A percentile compares a stretch with the other conserved stretches of the same genome.
phyloP scores from a whole-genome alignment of 2,113 vertebrate species.

The Centropristis striata region DNA sequence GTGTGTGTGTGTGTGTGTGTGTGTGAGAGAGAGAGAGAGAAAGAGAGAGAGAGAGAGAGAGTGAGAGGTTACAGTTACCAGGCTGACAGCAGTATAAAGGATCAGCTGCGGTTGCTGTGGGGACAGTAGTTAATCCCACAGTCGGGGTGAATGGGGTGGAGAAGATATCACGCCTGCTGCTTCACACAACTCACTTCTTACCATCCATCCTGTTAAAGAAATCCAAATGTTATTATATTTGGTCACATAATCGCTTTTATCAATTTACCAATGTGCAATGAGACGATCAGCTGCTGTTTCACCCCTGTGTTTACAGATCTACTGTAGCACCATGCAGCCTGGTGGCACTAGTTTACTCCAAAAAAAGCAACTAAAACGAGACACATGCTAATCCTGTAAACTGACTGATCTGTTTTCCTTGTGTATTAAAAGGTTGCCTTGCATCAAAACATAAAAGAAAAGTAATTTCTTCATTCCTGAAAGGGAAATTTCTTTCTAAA shows the following conservation, averaged over 20 bases:
- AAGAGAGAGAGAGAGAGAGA: too few species aligned
- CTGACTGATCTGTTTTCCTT: background rate
- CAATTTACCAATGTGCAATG: background rate
- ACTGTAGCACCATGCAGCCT: background rate
- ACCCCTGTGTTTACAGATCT: conserved; percentile 1
- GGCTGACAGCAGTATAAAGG: conserved; percentile 27
- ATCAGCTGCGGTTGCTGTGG: conserved; percentile 45
- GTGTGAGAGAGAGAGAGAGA: too few species aligned
- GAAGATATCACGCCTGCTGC: conserved; percentile 39
- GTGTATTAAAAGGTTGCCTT: background rate
- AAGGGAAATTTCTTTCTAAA: too few species aligned
- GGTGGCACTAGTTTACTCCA: background rate
- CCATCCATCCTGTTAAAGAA: conserved; percentile 15
- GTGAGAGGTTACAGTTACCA: background rate
- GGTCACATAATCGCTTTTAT: conserved; percentile 10
- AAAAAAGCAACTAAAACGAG: background rate
- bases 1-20: conserved; percentile 1
- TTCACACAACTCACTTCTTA: conserved; percentile 18
- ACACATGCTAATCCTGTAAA: background rate
- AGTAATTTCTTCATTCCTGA: background rate
- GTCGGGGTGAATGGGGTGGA: conserved; percentile 24
- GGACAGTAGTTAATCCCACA: conserved; percentile 51
- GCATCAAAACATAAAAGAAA: background rate
- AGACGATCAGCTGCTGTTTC: background rate
- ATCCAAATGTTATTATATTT: conserved; percentile 28